These are phyloP conservation scores for Eupristina koningsbergeri DNA, from an alignment of 1,140 invertebrate species.

Conservation along the genomic window DNA sequence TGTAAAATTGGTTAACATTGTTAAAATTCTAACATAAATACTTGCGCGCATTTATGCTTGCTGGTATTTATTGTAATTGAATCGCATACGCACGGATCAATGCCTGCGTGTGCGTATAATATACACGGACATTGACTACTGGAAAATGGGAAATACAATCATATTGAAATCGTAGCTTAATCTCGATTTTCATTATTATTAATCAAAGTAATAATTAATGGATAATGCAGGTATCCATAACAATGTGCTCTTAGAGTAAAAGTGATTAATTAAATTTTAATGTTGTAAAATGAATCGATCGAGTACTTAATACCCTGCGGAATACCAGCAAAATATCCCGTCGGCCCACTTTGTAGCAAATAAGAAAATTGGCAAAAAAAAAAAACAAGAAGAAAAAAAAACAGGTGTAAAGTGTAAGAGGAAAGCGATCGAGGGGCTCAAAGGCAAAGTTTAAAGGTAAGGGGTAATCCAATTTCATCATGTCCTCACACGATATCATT, in stretches of 20 bases:
- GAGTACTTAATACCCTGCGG: neutral
- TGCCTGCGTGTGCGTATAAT: too few species aligned
- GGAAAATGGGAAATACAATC: too few species aligned
- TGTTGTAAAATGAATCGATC: neutral
- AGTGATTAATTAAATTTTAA: conserved; percentile 15
- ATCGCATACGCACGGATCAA: neutral
- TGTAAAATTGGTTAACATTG: neutral
- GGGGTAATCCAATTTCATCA: conserved; percentile 35
- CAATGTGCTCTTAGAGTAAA: neutral
- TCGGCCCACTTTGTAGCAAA: neutral
- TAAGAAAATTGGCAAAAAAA: too few species aligned
- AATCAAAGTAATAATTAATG: neutral
- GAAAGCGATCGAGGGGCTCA: too few species aligned
- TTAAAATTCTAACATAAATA: neutral
- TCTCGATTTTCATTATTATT: neutral
- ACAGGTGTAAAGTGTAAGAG: neutral
- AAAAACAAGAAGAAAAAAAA: neutral
- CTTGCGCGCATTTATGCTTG: neutral
- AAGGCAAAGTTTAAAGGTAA: neutral
- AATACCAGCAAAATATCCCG: neutral
- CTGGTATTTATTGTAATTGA: neutral
- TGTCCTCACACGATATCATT: neutral
- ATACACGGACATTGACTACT: too few species aligned
- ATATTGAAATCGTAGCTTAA: neutral
- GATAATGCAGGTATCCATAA: neutral